Evolutionary conservation across 1,140 invertebrate species (phyloP).

Genomic region (Pissodes strobi): DNA sequence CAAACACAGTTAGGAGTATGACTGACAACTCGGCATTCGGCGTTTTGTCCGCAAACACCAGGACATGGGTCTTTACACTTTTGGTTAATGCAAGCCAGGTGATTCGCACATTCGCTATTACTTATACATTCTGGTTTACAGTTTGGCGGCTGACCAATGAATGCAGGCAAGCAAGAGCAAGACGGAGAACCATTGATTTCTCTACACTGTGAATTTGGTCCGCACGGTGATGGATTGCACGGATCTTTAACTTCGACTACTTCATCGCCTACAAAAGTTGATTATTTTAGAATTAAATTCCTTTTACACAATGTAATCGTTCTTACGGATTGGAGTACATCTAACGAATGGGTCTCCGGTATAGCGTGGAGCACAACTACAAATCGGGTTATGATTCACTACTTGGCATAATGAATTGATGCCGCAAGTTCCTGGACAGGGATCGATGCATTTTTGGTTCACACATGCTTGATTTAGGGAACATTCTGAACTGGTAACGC

Average conservation of each 20-base stretch:
- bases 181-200: conserved; percentile 62
- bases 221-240: conserved; percentile 79
- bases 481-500: no score
- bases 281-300: no score
- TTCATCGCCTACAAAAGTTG: conserved; percentile 40
- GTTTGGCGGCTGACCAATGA: conserved; percentile 69
- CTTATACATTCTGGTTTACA: conserved; percentile 76
- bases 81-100: conserved; percentile 71
- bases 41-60: conserved; percentile 72
- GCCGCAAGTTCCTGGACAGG: no score
- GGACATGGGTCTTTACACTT: conserved; percentile 76
- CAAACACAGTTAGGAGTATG: conserved; percentile 79
- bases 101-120: conserved; percentile 72
- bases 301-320: no score
- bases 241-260: conserved; percentile 61
- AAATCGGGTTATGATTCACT: no score
- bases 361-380: no score
- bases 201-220: conserved; percentile 76
- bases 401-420: no score
- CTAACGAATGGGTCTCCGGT: no score
- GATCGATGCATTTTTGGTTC: no score
- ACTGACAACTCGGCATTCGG: conserved; percentile 74
- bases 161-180: conserved; percentile 70
- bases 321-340: no score
- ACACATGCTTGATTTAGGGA: no score